These are phyloP conservation scores for Macrotis lagotis DNA, from an alignment of 2,113 vertebrate genomes.

Conservation along the genomic window DNA sequence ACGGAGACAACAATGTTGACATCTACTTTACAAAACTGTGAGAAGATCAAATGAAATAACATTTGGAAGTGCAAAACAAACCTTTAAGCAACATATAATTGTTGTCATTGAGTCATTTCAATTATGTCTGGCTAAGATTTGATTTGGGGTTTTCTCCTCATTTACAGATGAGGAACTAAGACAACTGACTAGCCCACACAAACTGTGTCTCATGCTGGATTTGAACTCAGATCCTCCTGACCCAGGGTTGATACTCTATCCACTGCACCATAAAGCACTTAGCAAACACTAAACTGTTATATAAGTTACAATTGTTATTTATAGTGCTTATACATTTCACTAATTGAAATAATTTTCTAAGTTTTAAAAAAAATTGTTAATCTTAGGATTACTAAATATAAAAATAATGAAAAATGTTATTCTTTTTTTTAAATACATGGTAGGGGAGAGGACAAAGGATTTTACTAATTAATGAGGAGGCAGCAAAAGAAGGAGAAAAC, in stretches of 20 bases:
- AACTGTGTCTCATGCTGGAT: neutral
- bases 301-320: neutral
- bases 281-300: neutral
- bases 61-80: neutral
- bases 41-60: neutral
- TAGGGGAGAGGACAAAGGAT: neutral
- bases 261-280: neutral
- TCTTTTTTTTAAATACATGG: neutral
- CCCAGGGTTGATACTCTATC: neutral
- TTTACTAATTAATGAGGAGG: neutral
- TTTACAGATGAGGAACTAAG: too few species aligned
- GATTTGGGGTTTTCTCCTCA: too few species aligned
- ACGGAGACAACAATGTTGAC: neutral
- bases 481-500: neutral
- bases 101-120: too few species aligned
- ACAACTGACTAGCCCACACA: too few species aligned
- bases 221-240: neutral
- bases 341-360: neutral
- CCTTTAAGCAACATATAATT: neutral
- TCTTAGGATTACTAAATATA: neutral
- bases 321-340: neutral
- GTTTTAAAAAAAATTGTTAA: neutral
- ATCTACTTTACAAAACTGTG: neutral
- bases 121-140: too few species aligned
- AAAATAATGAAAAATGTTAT: neutral